phyloP scores from a whole-genome alignment of 64 coral and sea anemone genomes.

The Trachythela sp. region DNA sequence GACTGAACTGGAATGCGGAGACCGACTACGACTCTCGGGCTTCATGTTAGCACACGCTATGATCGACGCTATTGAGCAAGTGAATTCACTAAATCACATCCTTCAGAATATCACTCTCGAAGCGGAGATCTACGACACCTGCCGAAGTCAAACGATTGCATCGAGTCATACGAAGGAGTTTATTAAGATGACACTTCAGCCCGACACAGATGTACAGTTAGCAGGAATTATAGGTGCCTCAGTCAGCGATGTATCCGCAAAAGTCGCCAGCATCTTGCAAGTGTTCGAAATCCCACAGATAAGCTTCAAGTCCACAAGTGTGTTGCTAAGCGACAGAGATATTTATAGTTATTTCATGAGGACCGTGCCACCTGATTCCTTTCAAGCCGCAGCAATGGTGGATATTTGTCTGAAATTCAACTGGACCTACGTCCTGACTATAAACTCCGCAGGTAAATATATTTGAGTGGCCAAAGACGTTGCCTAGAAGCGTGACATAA shows the following conservation, averaged over 20 bases:
- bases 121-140: not conserved
- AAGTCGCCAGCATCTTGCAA: not conserved
- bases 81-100: not conserved
- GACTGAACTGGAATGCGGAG: not conserved
- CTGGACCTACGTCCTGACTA: not conserved
- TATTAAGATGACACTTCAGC: not conserved
- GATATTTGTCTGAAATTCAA: not conserved
- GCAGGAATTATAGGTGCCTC: not conserved
- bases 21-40: not conserved
- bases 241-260: not conserved
- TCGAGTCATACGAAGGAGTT: not conserved
- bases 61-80: not conserved
- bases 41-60: not conserved
- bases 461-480: too few relatives aligned
- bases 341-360: slow-evolving; percentile 13
- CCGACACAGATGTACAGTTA: not conserved
- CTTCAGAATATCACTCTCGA: not conserved
- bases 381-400: not conserved
- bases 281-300: slow-evolving; percentile 28
- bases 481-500: too few relatives aligned
- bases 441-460: not conserved
- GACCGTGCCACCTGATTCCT: not conserved
- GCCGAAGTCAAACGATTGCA: not conserved
- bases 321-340: not conserved
- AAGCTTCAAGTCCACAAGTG: not conserved